Evolutionary conservation across 2,888 invertebrate genomes (phyloP).

Genomic region (Idaea straminata): DNA sequence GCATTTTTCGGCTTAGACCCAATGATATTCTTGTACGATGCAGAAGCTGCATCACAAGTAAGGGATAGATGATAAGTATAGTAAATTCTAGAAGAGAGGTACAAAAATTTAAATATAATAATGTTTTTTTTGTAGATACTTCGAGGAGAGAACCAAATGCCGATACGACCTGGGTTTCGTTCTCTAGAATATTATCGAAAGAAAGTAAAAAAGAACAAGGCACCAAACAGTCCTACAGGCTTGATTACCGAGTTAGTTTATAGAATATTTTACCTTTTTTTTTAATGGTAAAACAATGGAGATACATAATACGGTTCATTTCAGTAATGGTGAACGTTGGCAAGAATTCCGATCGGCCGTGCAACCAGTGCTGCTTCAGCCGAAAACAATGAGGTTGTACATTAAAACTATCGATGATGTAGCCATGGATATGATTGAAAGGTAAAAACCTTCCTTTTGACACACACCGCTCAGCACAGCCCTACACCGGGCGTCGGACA

Average conservation of each 20-base stretch:
- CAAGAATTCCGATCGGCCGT: conserved; percentile 86
- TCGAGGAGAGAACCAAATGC: conserved; percentile 52
- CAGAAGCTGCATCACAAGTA: conserved; percentile 31
- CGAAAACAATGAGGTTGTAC: conserved; percentile 85
- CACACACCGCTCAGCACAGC: too few species aligned
- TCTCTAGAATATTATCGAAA: conserved; percentile 50
- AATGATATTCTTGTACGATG: conserved; percentile 32
- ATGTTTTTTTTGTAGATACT: conserved; percentile 40
- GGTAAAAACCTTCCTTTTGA: background rate
- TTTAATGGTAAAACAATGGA: background rate
- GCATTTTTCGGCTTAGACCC: conserved; percentile 25
- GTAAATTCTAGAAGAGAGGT: background rate
- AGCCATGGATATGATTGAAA: conserved; percentile 81
- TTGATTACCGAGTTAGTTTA: background rate
- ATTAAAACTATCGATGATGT: conserved; percentile 79
- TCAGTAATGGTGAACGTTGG: conserved; percentile 89
- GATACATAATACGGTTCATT: conserved; percentile 26
- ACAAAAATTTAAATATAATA: background rate
- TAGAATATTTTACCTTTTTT: background rate
- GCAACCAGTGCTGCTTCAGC: conserved; percentile 87
- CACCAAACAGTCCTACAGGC: conserved; percentile 4
- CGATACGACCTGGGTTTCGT: conserved; percentile 47
- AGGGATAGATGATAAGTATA: background rate
- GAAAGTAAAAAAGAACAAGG: conserved; percentile 11
- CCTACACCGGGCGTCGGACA: too few species aligned